A percentile compares a stretch with the other conserved stretches of the same genome.
phyloP scores from a whole-genome alignment of 2,888 invertebrate species.

The Gortyna flavago region DNA sequence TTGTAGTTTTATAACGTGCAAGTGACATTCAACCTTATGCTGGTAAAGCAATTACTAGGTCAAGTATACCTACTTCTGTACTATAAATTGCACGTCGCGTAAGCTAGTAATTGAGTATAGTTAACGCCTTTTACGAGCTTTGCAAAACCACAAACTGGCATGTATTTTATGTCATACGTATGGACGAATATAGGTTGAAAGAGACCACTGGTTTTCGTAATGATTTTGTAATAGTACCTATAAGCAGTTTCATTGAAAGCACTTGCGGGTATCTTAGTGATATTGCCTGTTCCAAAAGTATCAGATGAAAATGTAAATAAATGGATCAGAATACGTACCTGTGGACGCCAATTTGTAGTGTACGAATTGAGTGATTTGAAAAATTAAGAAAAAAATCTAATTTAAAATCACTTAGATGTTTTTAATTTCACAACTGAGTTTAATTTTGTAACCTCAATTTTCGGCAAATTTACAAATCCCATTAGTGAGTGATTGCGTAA shows the following conservation, averaged over 20 bases:
- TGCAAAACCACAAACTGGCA: conserved; percentile 17
- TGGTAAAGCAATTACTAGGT: background rate
- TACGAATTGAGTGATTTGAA: background rate
- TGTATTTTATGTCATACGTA: conserved; percentile 4
- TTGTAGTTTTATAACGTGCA: background rate
- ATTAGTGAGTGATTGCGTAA: background rate
- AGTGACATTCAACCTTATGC: background rate
- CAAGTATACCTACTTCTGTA: background rate
- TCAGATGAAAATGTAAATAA: background rate
- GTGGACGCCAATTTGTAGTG: background rate
- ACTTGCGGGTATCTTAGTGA: background rate
- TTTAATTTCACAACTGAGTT: background rate
- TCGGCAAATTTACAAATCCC: background rate
- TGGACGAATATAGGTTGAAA: background rate
- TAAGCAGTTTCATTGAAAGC: background rate
- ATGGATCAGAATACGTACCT: background rate
- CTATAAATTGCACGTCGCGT: background rate
- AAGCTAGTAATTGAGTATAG: background rate
- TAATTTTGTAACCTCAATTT: background rate
- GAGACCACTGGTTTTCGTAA: background rate
- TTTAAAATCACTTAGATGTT: background rate
- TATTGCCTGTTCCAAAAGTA: background rate
- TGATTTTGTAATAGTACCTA: background rate
- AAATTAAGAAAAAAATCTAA: too few relatives aligned
- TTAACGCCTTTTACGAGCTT: conserved; percentile 3